Evolutionary conservation across 2,113 vertebrate genomes (phyloP), one percentile per base, ranked within the genome.

Genomic region (Bombycilla garrulus): DNA sequence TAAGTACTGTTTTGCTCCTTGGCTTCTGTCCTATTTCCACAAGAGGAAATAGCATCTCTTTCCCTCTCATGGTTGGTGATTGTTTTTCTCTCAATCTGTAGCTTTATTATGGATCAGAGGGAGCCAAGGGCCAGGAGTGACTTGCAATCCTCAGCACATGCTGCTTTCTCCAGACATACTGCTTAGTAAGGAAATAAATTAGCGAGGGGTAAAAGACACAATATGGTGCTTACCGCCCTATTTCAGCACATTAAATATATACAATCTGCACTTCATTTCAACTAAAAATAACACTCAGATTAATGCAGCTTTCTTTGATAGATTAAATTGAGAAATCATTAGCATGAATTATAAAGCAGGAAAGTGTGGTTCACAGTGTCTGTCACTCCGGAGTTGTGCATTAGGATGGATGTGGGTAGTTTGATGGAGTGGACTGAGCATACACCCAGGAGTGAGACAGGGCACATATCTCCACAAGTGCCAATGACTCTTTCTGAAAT

Each of bases 11-110:
- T 88, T 86, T 84, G 64, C 76, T 95, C 56, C 70, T 94, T 96
- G 88, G 93, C 93, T 93, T 64, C 76, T 90, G 56, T 92, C 64
- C 67, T 81, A 23, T 88, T 96, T 92, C 36, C 65, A 86, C 67
- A 78, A 73, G 67, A 95, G 85, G 90, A 97, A 94, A 84, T 25
- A 84, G 60, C 82, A 81, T 86, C 31, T 88, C 72, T 80, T 92
- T 84, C 36, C 45, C 12, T 76, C 45, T 76, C 3, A 0, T 72
- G 72, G 79, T 3, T 86, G 81, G 58, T 82, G 54, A 83, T 84
- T 77, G 51, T 92, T 96, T 93, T 92, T 93, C 67, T 95, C 77
- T 88, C 92, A 88, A 25, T 92, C 92, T 93, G 86, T 81, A 92
- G 94, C 69, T 96, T 93, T 95, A 78, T 86, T 78, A 67, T 12